A percentile compares a stretch with the other conserved stretches of the same genome.
phyloP scores from a whole-genome alignment of 2,113 vertebrate genomes.

The Coptodon rendalli region DNA sequence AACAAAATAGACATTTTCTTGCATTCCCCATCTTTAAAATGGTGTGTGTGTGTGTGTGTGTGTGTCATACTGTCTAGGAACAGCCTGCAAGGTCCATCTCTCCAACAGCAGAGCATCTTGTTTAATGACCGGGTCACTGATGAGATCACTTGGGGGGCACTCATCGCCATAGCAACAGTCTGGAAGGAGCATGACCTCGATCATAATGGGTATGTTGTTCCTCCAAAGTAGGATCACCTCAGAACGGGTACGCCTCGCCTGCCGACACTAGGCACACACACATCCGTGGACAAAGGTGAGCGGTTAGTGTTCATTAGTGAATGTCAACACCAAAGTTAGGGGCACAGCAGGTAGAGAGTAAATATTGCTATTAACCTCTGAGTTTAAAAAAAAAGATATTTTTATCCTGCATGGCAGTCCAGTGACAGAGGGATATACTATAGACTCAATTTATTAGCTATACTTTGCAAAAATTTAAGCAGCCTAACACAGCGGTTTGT shows the following conservation, averaged over 20 bases:
- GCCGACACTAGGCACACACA: slow-evolving; percentile 80
- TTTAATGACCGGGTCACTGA: slow-evolving; percentile 93
- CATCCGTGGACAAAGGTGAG: background rate
- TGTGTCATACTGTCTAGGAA: slow-evolving; percentile 86
- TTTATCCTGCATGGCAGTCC: background rate
- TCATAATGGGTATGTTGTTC: slow-evolving; percentile 96
- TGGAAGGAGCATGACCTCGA: slow-evolving; percentile 96
- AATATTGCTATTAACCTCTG: background rate
- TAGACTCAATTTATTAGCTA: background rate
- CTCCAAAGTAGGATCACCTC: slow-evolving; percentile 92
- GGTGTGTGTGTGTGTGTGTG: background rate
- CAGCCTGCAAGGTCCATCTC: slow-evolving; percentile 93
- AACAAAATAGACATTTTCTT: background rate
- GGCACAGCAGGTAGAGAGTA: background rate
- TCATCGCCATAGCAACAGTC: slow-evolving; percentile 98
- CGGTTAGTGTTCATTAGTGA: slow-evolving; percentile 22
- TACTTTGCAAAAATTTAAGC: background rate
- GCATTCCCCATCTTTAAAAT: background rate
- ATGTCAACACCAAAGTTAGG: background rate
- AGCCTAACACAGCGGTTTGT: background rate
- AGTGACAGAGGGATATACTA: background rate
- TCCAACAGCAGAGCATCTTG: slow-evolving; percentile 92
- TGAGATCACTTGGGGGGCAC: slow-evolving; percentile 83
- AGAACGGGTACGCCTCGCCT: slow-evolving; percentile 89
- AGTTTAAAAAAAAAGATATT: background rate